Conservation (phyloP, 2,888 invertebrate genomes). For the Xestia rhomboidea region DNA sequence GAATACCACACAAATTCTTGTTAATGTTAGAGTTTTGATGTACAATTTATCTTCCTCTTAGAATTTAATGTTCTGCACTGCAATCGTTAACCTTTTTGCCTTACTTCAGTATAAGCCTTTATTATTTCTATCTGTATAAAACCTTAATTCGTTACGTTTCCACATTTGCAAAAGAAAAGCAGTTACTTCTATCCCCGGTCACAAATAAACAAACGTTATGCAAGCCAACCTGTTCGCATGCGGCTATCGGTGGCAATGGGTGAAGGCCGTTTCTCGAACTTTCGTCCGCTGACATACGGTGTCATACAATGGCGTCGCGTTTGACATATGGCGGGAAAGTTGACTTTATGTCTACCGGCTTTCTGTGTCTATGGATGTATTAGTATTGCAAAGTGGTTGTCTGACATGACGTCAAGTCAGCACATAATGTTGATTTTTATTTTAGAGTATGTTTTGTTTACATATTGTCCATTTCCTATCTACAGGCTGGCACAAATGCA, state of each 20-base stretch:
- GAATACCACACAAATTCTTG: too few species aligned
- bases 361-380: constrained; percentile 16
- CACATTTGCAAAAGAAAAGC: constrained; percentile 8
- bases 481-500: not conserved
- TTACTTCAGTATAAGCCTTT: not conserved
- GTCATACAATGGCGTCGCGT: constrained; percentile 52
- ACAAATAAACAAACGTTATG: constrained; percentile 82
- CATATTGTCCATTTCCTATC: not conserved
- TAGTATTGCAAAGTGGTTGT: not conserved
- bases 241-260: constrained; percentile 78
- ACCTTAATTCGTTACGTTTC: not conserved
- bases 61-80: not conserved
- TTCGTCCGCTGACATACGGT: constrained; percentile 69
- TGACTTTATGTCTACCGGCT: constrained; percentile 23
- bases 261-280: constrained; percentile 85
- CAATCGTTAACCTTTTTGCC: too few species aligned
- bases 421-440: not conserved
- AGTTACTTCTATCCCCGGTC: constrained; percentile 43
- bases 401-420: not conserved
- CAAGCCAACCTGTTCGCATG: constrained; percentile 73
- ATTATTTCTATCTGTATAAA: not conserved
- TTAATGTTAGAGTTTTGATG: not conserved
- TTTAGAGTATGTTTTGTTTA: not conserved
- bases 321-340: constrained; percentile 57
- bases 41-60: not conserved